These are phyloP conservation scores for Catharus bicknelli DNA, from an alignment of 2,113 vertebrate species.

Conservation along the genomic window DNA sequence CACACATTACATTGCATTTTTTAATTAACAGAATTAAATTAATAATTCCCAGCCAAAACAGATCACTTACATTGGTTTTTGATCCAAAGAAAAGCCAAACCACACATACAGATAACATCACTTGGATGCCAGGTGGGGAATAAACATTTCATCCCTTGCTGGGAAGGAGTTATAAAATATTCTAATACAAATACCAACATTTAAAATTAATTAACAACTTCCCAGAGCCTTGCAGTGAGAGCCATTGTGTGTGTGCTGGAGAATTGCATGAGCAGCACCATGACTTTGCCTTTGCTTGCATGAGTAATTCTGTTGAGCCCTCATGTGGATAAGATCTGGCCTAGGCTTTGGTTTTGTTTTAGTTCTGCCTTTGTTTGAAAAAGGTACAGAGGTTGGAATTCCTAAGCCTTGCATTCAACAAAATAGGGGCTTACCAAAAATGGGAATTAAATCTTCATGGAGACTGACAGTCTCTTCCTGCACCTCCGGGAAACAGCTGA, in stretches of 20 bases:
- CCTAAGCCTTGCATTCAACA: neutral
- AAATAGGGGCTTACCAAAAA: slow-evolving; percentile 29
- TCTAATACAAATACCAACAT: neutral
- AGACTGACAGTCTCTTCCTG: slow-evolving; percentile 19
- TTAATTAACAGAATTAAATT: neutral
- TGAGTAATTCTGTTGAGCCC: slow-evolving; percentile 1
- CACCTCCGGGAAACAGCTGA: neutral
- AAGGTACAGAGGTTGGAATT: slow-evolving; percentile 18
- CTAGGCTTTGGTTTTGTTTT: slow-evolving; percentile 41
- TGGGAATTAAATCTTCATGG: slow-evolving; percentile 19
- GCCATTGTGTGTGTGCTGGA: neutral
- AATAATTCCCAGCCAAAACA: neutral
- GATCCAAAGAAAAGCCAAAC: neutral
- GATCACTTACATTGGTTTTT: neutral
- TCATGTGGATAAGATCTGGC: slow-evolving; percentile 45
- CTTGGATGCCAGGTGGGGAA: neutral
- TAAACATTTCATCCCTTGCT: neutral
- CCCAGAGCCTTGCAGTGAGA: neutral
- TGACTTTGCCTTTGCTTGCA: neutral
- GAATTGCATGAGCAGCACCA: neutral
- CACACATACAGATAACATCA: accelerated
- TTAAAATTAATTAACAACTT: neutral
- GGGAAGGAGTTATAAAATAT: neutral
- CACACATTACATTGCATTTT: neutral
- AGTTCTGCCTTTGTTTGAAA: slow-evolving; percentile 60